Evolutionary conservation across 1,140 invertebrate species (phyloP).

Genomic region (Diachasma alloeum): DNA sequence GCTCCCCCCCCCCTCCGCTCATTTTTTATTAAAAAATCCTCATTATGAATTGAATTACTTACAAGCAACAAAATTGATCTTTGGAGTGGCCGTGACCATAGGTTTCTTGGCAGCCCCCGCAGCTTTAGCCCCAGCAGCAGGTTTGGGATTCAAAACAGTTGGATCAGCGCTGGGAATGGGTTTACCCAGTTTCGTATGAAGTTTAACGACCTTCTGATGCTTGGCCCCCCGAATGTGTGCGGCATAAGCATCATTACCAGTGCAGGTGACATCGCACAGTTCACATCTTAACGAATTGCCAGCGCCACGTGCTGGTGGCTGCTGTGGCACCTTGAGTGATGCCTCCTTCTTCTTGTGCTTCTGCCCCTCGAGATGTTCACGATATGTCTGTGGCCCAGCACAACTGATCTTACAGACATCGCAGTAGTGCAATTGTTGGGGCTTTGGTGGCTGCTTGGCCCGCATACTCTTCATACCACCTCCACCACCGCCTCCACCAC

Average conservation of each 20-base stretch:
- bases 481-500: constrained; percentile 74
- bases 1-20: too few species aligned
- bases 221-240: constrained; percentile 97
- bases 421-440: constrained; percentile 92
- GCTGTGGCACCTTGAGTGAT: constrained; percentile 78
- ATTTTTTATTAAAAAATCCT: too few species aligned
- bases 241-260: constrained; percentile 96
- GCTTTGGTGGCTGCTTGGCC: constrained; percentile 84
- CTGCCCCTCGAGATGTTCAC: constrained; percentile 96
- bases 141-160: constrained; percentile 74
- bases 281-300: constrained; percentile 83
- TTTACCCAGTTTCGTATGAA: constrained; percentile 96
- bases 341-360: constrained; percentile 99
- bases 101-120: constrained; percentile 60
- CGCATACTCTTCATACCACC: constrained; percentile 71
- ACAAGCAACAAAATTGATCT: constrained; percentile 90
- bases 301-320: constrained; percentile 64
- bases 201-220: constrained; percentile 96
- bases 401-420: constrained; percentile 98
- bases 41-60: constrained; percentile 43
- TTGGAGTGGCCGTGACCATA: constrained; percentile 77
- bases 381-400: constrained; percentile 94
- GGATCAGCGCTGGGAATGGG: constrained; percentile 95
- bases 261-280: constrained; percentile 97
- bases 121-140: constrained; percentile 52